phyloP scores from a whole-genome alignment of 2,888 invertebrate genomes.

The Drosophila buzzatii region DNA sequence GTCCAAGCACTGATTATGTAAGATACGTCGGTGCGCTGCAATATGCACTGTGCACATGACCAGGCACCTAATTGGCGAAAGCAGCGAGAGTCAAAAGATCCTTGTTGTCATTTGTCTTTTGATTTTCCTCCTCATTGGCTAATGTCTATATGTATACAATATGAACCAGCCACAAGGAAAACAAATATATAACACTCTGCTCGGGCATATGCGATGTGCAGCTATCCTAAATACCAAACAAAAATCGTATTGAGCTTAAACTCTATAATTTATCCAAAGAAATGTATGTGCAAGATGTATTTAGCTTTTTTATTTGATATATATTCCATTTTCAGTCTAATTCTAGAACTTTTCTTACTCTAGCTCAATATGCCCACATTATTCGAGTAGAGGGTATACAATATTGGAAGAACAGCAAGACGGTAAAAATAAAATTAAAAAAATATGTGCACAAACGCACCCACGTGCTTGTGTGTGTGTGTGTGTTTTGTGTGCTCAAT shows the following conservation, averaged over 20 bases:
- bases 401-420: conserved; percentile 11
- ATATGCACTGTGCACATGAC: conserved; percentile 65
- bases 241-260: too few species aligned
- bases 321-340: too few species aligned
- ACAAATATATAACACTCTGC: not conserved
- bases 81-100: conserved; percentile 33
- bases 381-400: not conserved
- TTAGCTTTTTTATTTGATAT: too few species aligned
- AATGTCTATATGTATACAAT: conserved; percentile 43
- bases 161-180: conserved; percentile 37
- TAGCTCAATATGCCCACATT: not conserved
- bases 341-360: not conserved
- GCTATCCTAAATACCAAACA: not conserved
- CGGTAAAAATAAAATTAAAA: conserved; percentile 57
- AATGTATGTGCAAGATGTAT: too few species aligned
- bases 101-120: conserved; percentile 61
- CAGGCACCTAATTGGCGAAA: conserved; percentile 69
- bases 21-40: conserved; percentile 46
- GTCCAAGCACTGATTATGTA: conserved; percentile 68
- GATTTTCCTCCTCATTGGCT: conserved; percentile 76
- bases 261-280: too few species aligned
- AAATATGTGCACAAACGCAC: conserved; percentile 27
- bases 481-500: conserved; percentile 68
- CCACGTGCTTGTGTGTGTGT: not conserved
- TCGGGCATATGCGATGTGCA: not conserved